phyloP scores from a whole-genome alignment of 2,888 invertebrate genomes.

The Stictocephala bisonia region DNA sequence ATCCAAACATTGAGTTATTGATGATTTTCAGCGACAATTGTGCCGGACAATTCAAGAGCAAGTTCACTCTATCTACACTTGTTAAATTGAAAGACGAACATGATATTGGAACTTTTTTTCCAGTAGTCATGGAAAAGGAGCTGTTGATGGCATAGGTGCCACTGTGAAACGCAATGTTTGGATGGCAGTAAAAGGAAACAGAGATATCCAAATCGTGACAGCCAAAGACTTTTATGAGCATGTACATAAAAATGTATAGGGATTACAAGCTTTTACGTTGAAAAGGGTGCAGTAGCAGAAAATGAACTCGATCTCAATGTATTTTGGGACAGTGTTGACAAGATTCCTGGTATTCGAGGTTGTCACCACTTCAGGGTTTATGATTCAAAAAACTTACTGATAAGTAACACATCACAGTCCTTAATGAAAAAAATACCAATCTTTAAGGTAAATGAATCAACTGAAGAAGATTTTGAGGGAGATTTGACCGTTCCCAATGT shows the following conservation, averaged over 20 bases:
- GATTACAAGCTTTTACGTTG: slow-evolving; percentile 29
- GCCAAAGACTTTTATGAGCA: slow-evolving; percentile 33
- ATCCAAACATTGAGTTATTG: slow-evolving; percentile 12
- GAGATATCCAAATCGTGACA: slow-evolving; percentile 14
- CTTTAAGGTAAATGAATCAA: background rate
- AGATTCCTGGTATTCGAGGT: slow-evolving; percentile 2
- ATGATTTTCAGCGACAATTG: slow-evolving; percentile 16
- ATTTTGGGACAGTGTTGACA: background rate
- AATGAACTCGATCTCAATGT: slow-evolving; percentile 18
- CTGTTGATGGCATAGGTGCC: slow-evolving; percentile 27
- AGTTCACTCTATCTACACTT: slow-evolving; percentile 6
- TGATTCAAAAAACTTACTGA: slow-evolving; percentile 11
- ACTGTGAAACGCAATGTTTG: slow-evolving; percentile 19
- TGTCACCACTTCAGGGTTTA: slow-evolving; percentile 11
- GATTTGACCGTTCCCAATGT: too few relatives aligned
- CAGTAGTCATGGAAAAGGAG: slow-evolving; percentile 35
- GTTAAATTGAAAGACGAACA: slow-evolving; percentile 18
- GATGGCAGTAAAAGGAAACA: slow-evolving; percentile 31
- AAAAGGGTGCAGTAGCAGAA: background rate
- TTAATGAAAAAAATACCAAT: slow-evolving; percentile 30
- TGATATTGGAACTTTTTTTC: slow-evolving; percentile 28
- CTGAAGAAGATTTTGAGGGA: slow-evolving; percentile 5
- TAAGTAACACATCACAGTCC: slow-evolving; percentile 11
- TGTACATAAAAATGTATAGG: slow-evolving; percentile 30
- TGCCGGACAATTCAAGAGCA: slow-evolving; percentile 20